These are phyloP conservation scores for Acanthosepion pharaonis DNA, from an alignment of 2,888 invertebrate genomes.

Conservation along the genomic window DNA sequence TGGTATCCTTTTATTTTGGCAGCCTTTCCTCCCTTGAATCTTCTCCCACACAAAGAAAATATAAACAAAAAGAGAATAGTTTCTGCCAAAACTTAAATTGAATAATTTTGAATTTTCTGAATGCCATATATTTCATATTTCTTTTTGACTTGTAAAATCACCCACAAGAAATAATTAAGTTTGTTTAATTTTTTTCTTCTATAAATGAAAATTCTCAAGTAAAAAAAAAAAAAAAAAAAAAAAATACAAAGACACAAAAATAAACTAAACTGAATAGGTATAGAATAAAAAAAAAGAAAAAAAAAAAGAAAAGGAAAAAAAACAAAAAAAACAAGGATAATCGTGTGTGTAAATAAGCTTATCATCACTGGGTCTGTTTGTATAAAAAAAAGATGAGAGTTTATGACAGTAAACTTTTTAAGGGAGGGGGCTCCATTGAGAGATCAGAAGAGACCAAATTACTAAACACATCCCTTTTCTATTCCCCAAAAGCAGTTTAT, in stretches of 20 bases:
- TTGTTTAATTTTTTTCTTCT: background rate
- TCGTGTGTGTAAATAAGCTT: background rate
- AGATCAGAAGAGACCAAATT: constrained; percentile 22
- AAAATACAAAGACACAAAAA: background rate
- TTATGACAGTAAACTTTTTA: background rate
- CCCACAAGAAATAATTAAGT: background rate
- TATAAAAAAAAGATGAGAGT: background rate
- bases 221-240: background rate
- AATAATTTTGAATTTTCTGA: background rate
- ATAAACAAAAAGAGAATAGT: background rate
- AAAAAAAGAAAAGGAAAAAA: background rate
- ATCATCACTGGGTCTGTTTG: constrained; percentile 33
- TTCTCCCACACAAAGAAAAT: background rate
- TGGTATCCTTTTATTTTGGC: background rate
- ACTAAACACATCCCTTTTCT: constrained; percentile 3
- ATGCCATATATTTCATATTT: background rate
- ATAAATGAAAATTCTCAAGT: background rate
- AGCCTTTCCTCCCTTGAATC: background rate
- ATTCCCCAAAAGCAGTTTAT: constrained; percentile 33
- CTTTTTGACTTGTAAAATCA: background rate
- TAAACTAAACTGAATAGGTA: no score
- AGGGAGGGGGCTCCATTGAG: background rate
- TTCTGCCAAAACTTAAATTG: background rate
- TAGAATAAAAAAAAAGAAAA: background rate
- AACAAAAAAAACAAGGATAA: background rate